These are phyloP conservation scores for Julus scandinavius DNA, from an alignment of 2,888 invertebrate species.

Conservation along the genomic window DNA sequence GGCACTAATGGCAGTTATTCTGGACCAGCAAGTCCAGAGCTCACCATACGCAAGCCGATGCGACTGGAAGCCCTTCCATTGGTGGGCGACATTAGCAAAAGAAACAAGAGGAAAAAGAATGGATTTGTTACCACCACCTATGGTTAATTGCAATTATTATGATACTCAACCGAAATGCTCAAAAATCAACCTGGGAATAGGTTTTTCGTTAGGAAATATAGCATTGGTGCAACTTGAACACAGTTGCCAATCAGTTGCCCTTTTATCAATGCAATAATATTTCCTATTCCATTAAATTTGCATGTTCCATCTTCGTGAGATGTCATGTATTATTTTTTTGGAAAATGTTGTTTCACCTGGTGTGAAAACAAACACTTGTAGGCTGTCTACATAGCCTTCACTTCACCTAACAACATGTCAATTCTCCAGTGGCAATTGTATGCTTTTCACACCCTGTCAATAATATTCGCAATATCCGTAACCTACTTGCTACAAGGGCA, in stretches of 20 bases:
- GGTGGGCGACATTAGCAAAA: constrained; percentile 60
- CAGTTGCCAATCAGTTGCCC: neutral
- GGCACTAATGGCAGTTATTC: constrained; percentile 52
- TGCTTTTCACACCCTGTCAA: neutral
- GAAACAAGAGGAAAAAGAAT: constrained; percentile 58
- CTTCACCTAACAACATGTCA: neutral
- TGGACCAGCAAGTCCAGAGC: constrained; percentile 63
- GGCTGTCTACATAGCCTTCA: neutral
- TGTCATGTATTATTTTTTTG: neutral
- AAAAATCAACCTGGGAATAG: neutral
- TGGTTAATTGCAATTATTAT: neutral
- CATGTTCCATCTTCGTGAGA: neutral
- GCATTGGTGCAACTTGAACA: neutral
- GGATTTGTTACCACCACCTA: constrained; percentile 19
- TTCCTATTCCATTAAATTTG: neutral
- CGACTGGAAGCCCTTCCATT: constrained; percentile 68
- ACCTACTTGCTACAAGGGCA: neutral
- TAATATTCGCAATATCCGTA: neutral
- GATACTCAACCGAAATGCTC: neutral
- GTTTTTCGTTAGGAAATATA: neutral
- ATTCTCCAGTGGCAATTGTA: constrained; percentile 8
- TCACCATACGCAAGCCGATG: constrained; percentile 65
- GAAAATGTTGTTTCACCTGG: neutral
- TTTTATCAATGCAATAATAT: neutral
- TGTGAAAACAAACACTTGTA: neutral